Evolutionary conservation across 2,797 vertebrate species (phyloP), one percentile per base, ranked within the genome.

Genomic region (Tolypeutes matacus): DNA sequence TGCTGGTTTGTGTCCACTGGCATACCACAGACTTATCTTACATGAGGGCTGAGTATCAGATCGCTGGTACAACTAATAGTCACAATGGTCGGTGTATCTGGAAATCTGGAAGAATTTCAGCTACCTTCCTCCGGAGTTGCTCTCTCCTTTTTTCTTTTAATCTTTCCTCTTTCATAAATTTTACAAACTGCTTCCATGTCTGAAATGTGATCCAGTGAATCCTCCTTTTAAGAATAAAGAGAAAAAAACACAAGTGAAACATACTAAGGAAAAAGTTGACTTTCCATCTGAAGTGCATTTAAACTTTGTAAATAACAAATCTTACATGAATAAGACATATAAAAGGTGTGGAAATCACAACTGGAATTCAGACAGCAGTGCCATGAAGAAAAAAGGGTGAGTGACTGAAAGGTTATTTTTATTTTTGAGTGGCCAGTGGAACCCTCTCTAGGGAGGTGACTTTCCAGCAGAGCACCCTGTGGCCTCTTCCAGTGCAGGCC

Each of bases 81-180:
- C 88, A 96, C 1, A 0, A 29, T 4, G 82, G 31, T 0, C 78
- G 23, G 4, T 3, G 64, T 27, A 25, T 88, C 92, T 94, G 98
- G 97, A 99, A 99, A 97, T 99, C 98, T 0, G 99, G 99, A 53
- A 99, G 98, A 96, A 99, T 99, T 97, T 99, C 98, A 0, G 98
- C 96, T 75, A 99, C 99, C 97, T 97, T 99, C 84, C 98, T 98
- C 3, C 98, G 98, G 75, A 99, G 98, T 90, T 98, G 98, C 72
- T 99, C 98, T 95, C 99, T 98, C 34, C 99, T 98, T 95, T 97
- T 97, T 86, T 99, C 99, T 97, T 98, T 99, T 95, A 98, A 96
- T 77, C 98, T 98, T 95, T 99, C 99, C 53, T 98, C 98, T 85
- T 98, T 98, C 98, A 98, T 98, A 94, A 98, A 89, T 83, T 95